phyloP scores from a whole-genome alignment of 2,113 vertebrate genomes.

The Rhinopomastus cyanomelas region DNA sequence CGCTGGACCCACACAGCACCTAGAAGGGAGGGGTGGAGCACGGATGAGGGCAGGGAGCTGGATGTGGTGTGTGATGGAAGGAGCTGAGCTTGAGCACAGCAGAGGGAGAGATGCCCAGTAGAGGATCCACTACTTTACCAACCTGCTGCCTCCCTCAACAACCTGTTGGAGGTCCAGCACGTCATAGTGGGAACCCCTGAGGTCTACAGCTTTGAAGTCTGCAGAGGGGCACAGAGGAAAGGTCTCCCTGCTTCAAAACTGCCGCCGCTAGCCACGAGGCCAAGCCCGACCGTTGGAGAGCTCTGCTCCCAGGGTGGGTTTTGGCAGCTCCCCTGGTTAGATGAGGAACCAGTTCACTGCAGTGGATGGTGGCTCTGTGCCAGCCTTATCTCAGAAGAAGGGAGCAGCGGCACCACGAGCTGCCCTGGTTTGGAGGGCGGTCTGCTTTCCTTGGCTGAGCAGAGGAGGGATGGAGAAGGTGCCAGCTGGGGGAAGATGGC shows the following conservation, averaged over 20 bases:
- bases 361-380: neutral
- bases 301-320: neutral
- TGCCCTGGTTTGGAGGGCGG: neutral
- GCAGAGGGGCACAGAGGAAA: neutral
- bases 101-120: rapidly evolving
- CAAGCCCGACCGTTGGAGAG: neutral
- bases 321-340: neutral
- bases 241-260: neutral
- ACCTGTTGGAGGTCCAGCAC: neutral
- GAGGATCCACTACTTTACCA: neutral
- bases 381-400: neutral
- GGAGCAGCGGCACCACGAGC: neutral
- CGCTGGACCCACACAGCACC: neutral
- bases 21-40: rapidly evolving
- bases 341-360: neutral
- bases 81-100: neutral
- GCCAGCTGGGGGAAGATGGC: neutral
- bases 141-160: neutral
- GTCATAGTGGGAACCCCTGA: rapidly evolving
- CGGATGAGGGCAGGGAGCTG: neutral
- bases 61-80: neutral
- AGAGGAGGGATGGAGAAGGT: neutral
- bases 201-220: neutral
- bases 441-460: slow-evolving; percentile 7
- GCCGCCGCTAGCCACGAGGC: neutral